Evolutionary conservation across 2,888 invertebrate genomes (phyloP), one percentile per base, ranked within the genome.

Genomic region (Exocentrus adspersus): DNA sequence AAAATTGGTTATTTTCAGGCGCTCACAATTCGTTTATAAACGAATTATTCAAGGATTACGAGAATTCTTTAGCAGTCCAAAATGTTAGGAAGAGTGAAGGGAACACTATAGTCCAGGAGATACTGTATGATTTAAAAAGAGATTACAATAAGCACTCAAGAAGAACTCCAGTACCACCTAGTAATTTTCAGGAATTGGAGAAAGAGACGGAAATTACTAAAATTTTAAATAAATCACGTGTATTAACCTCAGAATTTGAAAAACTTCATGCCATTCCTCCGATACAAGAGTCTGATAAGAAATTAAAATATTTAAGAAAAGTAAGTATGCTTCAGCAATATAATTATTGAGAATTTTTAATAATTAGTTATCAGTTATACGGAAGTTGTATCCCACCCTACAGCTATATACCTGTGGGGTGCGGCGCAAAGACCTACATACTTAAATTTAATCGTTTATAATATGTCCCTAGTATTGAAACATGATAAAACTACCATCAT

Each of bases 231-330:
- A 90, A 88, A 65, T 88, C 89, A 43, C 84, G 85, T 1, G 80
- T 85, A 9, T 78, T 92, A 61, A 85, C 86, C 51, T 87, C 89
- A 1, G 90, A 89, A 1, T 87, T 91, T 73, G 92, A 92, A 74
- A 86, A 88, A 72, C 81, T 88, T 51, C 85, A 87, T 62, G 72
- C 82, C 2, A 82, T 91, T 7, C 89, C 90, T 1, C 80, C 84
- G n/a, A 88, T 88, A 75, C 80, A 86, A 65, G 79, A 86, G 37
- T 88, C 87, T 60, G 84, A 87, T 20, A 88, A 84, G 67, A 86
- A 84, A 76, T 79, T 89, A 50, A 87, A 86, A 66, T 83, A 85
- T 60, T 77, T 86, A 64, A 85, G 87, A 75, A 87, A 84, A 85
- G 89, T 88, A 79, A 43, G 58, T 43, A 41, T 3, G 20, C 20